Conservation (phyloP, 1,140 invertebrate genomes). For the Solen grandis region DNA sequence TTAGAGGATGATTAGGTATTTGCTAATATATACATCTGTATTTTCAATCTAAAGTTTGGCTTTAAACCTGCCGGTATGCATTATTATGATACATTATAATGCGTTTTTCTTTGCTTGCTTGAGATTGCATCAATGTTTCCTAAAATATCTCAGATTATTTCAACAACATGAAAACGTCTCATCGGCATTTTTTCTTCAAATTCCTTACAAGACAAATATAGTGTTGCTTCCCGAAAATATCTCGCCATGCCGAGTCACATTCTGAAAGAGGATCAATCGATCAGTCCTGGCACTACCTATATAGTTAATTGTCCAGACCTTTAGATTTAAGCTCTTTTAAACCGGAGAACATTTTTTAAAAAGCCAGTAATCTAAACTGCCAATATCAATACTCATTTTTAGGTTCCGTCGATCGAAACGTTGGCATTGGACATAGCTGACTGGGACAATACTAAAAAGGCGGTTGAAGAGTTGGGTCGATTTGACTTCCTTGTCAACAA, state of each 20-base stretch:
- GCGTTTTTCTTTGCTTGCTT: no score
- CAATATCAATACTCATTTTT: background rate
- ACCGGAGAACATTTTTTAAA: no score
- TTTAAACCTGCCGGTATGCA: no score
- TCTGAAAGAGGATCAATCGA: background rate
- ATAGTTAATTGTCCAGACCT: background rate
- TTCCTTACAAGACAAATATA: background rate
- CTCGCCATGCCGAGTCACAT: background rate
- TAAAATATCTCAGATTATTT: no score
- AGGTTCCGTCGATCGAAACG: constrained; percentile 43
- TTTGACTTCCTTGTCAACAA: constrained; percentile 92
- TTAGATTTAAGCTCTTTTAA: no score
- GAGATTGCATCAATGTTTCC: no score
- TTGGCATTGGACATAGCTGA: constrained; percentile 31
- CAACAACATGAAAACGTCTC: no score
- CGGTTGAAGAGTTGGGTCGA: constrained; percentile 82
- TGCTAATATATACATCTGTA: no score
- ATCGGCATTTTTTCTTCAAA: no score
- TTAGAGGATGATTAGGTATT: no score
- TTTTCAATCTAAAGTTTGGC: no score
- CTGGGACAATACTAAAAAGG: constrained; percentile 87
- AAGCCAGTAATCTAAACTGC: background rate
- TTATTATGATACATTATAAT: no score
- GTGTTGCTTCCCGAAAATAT: background rate
- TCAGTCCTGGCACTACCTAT: background rate